These are phyloP conservation scores for Zygothrica quintamaculata DNA, from an alignment of 2,888 invertebrate genomes.

Conservation along the genomic window DNA sequence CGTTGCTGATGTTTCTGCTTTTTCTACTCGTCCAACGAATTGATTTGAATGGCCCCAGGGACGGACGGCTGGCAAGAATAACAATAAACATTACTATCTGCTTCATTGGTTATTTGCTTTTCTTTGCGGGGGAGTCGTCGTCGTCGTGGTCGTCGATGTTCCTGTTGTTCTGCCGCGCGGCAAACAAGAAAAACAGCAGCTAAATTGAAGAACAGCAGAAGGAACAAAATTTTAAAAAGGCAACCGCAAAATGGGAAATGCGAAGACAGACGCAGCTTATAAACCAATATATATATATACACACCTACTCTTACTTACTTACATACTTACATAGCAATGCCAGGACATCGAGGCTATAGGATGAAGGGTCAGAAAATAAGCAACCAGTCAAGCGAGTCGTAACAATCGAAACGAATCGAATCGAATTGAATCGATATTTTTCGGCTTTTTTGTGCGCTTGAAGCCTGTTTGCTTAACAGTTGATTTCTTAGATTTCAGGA, in stretches of 20 bases:
- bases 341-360: neutral
- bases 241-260: constrained; percentile 37
- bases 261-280: constrained; percentile 64
- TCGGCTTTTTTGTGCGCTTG: constrained; percentile 40
- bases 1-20: too few species aligned
- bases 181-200: constrained; percentile 64
- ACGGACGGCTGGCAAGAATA: constrained; percentile 60
- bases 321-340: neutral
- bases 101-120: constrained; percentile 76
- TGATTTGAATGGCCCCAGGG: constrained; percentile 73
- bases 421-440: constrained; percentile 68
- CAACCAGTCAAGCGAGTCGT: constrained; percentile 22
- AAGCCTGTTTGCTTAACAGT: constrained; percentile 29
- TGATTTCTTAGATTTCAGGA: constrained; percentile 33
- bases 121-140: constrained; percentile 8
- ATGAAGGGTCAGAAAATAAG: constrained; percentile 2
- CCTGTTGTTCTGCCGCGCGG: constrained; percentile 16
- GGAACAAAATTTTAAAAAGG: constrained; percentile 50
- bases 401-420: constrained; percentile 45
- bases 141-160: neutral
- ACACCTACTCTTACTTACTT: too few species aligned
- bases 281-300: constrained; percentile 50
- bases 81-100: constrained; percentile 79
- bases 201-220: constrained; percentile 44
- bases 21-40: constrained; percentile 50